Conservation (phyloP, 2,888 invertebrate genomes). For the Tiliacea aurago region DNA sequence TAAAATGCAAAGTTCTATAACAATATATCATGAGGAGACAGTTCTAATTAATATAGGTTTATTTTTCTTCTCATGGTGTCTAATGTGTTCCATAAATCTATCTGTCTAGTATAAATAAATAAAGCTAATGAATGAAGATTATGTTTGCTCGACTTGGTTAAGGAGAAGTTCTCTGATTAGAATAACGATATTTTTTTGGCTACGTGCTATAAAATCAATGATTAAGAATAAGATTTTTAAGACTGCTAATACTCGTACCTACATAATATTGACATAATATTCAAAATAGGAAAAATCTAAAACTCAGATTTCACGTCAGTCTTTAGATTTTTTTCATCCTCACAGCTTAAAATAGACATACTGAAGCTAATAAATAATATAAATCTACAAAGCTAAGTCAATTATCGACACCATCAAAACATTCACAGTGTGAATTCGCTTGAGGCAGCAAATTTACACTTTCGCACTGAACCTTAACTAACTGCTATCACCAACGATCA, state of each 20-base stretch:
- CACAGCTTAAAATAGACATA: too few species aligned
- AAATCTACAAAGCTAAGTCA: background rate
- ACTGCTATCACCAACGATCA: conserved; percentile 30
- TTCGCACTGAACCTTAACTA: conserved; percentile 54
- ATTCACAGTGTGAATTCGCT: conserved; percentile 12
- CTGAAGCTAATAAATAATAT: background rate
- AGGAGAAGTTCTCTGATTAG: conserved; percentile 36
- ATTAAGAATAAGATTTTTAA: background rate
- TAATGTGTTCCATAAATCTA: conserved; percentile 62
- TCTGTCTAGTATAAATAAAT: conserved; percentile 61
- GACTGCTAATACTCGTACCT: background rate
- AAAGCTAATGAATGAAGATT: conserved; percentile 56
- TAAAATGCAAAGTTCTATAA: conserved; percentile 45
- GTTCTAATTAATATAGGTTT: conserved; percentile 59
- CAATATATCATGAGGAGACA: conserved; percentile 57
- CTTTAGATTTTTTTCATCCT: too few species aligned
- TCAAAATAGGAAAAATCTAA: background rate
- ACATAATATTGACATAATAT: background rate
- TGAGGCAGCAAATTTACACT: conserved; percentile 21
- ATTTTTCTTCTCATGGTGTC: conserved; percentile 56
- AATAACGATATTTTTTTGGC: background rate
- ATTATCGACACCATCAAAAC: background rate
- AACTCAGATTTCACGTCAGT: background rate
- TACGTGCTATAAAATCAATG: background rate
- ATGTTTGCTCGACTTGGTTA: conserved; percentile 50